Evolutionary conservation across 2,888 invertebrate genomes (phyloP), one percentile per base, ranked within the genome.

Genomic region (Ophion obscuratus): DNA sequence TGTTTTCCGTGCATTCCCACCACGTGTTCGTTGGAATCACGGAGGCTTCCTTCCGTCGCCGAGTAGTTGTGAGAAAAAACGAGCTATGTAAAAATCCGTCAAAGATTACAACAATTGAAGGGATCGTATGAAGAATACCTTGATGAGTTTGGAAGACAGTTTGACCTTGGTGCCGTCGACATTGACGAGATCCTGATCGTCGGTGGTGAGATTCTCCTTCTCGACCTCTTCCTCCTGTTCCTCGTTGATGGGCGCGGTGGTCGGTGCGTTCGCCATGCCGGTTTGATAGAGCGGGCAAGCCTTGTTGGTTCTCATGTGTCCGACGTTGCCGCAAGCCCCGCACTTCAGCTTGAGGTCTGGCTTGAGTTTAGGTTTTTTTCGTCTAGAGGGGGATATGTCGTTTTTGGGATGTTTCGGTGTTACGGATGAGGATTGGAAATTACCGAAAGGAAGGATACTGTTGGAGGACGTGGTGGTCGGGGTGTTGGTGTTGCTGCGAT

Each of bases 81-180:
- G 31, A 31, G 31, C 0, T 4, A 31, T 4, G 31, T 31, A 0
- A 31, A 31, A 31, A 31, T 31, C 31, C 31, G 31, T 4, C 4
- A 31, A 31, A 0, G 40, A 40, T 36, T 36, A 5, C 36, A 36
- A 7, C 7, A 9, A 7, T 40, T 7, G 40, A 40, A 40, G 9
- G 40, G 5, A 14, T 47, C 47, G 53, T 1, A 9, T 9, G 7
- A n/a, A 62, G 24, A 62, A 20, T 88, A 97, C 97, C 95, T 98
- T 98, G 9, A 99, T 95, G 14, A 99, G 95, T 94, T 98, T 98
- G 73, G 98, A 97, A 17, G 98, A 98, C 47, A 99, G 94, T 79
- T 97, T 98, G 0, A 99, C 97, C 94, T 99, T 99, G 0, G 98
- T 99, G 17, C 99, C 99, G 88, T 99, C 99, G 0, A 99, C 97